These are phyloP conservation scores for Entomyzon cyanotis DNA, from an alignment of 2,113 vertebrate genomes.

Conservation along the genomic window DNA sequence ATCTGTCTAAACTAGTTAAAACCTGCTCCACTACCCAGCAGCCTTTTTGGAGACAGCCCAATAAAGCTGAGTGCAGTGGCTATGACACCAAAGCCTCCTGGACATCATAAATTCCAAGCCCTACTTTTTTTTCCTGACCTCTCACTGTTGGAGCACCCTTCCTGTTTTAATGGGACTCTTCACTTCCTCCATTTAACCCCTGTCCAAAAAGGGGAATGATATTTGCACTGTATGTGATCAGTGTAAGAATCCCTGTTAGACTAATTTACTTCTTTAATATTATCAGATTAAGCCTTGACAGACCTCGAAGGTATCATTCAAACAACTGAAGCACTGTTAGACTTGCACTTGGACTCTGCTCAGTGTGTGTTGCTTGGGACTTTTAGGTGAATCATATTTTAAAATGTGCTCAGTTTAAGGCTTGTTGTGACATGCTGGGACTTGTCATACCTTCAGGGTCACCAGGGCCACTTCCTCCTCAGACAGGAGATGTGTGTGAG, in stretches of 20 bases:
- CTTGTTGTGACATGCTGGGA: not conserved
- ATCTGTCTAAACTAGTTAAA: constrained; percentile 72
- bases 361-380: not conserved
- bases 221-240: not conserved
- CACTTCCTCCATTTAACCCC: constrained; percentile 7
- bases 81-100: constrained; percentile 55
- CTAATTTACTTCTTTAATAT: not conserved
- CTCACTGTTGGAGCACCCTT: not conserved
- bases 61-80: constrained; percentile 30
- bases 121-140: constrained; percentile 15
- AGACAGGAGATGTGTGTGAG: not conserved
- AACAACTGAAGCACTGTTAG: not conserved
- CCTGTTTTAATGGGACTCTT: constrained; percentile 31
- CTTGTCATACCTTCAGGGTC: not conserved
- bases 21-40: constrained; percentile 58
- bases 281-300: not conserved
- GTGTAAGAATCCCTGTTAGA: not conserved
- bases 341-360: not conserved
- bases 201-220: not conserved
- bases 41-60: constrained; percentile 53
- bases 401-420: not conserved
- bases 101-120: constrained; percentile 58
- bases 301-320: not conserved
- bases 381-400: not conserved
- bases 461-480: not conserved